Evolutionary conservation across 2,797 vertebrate species (phyloP), one percentile per base, ranked within the genome.

Genomic region (Spea hammondii): DNA sequence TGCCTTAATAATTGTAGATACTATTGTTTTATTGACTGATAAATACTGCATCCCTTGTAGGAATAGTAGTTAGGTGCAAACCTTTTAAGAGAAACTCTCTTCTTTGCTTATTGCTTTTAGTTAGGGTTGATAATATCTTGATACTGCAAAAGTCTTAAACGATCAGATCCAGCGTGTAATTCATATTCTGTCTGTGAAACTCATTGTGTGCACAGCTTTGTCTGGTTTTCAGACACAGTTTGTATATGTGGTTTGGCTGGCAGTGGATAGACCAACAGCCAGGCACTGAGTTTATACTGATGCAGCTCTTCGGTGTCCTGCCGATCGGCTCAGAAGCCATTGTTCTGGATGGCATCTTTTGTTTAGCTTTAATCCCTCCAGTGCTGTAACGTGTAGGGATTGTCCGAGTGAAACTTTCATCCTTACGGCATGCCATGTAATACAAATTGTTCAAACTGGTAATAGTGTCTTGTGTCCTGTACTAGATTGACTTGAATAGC

Each of bases 311-410:
- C 32, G 60, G 5, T 73, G 74, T 65, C 32, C 54, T 9, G 68
- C 69, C 65, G 68, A 72, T 65, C 76, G 17, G 68, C 53, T 79
- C 64, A 79, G 64, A 64, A 67, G 70, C 55, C 65, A 74, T 67
- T 78, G 70, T 73, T 50, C 65, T 69, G 46, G 55, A 47, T 57
- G 44, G 11, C 70, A 11, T 17, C 70, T 62, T 79, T 74, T 79
- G 78, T 79, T 79, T 74, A 32, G n/a, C 10, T 62, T 69, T 74
- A 79, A 74, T 79, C 65, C 71, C 51, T 62, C 64, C 71, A 74
- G 47, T 79, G 72, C 65, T 79, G 71, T 74, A 57, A 69, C 69
- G 65, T 62, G 48, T 53, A 49, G 44, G 78, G 53, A 17, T 47
- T 10, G 65, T 70, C 54, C 78, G 71, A 79, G 65, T 14, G 53